These are phyloP conservation scores for Anarhynchus alexandrinus DNA, from an alignment of 2,113 vertebrate species.

Conservation along the genomic window DNA sequence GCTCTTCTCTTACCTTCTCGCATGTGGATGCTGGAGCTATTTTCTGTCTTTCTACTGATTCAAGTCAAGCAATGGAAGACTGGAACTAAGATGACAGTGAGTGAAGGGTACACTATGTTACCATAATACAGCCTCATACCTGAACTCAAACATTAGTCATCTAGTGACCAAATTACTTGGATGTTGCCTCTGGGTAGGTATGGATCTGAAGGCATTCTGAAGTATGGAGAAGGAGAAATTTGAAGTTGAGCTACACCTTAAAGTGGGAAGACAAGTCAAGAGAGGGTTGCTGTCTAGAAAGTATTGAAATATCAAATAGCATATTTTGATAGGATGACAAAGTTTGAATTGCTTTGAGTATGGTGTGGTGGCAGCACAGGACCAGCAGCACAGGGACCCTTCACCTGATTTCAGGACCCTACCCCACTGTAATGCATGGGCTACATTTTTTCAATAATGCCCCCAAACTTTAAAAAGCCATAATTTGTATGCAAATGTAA, in stretches of 20 bases:
- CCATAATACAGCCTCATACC: not conserved
- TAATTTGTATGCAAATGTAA: not conserved
- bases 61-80: not conserved
- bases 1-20: not conserved
- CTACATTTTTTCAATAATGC: not conserved
- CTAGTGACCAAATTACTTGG: not conserved
- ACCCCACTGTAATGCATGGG: not conserved
- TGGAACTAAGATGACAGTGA: not conserved
- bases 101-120: not conserved
- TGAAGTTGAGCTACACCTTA: not conserved
- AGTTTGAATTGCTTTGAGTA: not conserved
- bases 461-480: not conserved
- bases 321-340: not conserved
- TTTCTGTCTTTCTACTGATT: not conserved
- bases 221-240: not conserved
- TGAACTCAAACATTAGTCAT: not conserved
- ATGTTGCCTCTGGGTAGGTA: not conserved
- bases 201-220: not conserved
- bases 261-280: not conserved
- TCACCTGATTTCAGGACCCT: not conserved
- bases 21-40: not conserved
- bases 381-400: fast-evolving
- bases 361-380: not conserved
- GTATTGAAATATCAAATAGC: not conserved
- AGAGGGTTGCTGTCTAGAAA: not conserved